Percentiles rank a stretch among this genome's conserved stretches.
phyloP scores from a whole-genome alignment of 2,888 invertebrate genomes.

The Cheilosia variabilis region DNA sequence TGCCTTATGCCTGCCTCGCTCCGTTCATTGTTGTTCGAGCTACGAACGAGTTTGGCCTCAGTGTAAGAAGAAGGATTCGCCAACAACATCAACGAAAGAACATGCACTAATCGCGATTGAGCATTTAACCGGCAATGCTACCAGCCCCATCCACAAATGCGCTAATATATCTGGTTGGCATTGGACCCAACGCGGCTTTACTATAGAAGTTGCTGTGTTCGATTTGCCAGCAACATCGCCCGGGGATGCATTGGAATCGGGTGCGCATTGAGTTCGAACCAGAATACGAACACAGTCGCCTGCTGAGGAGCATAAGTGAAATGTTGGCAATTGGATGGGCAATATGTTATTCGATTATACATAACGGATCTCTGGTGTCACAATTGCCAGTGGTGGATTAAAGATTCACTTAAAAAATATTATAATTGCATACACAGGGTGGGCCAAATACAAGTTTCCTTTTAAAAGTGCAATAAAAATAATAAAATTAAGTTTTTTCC shows the following conservation, averaged over 20 bases:
- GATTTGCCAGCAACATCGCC: conserved; percentile 22
- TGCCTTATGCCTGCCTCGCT: conserved; percentile 19
- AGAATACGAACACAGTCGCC: conserved; percentile 23
- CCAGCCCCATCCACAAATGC: conserved; percentile 25
- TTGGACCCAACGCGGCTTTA: not conserved
- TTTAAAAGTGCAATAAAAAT: no score
- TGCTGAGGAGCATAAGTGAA: conserved; percentile 23
- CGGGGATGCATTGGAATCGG: conserved; percentile 1
- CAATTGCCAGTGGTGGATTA: no score
- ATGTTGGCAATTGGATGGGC: conserved; percentile 28
- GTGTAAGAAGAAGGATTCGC: conserved; percentile 31
- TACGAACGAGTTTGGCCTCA: conserved; percentile 24
- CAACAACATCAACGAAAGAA: conserved; percentile 7
- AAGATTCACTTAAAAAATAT: no score
- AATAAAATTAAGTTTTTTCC: no score
- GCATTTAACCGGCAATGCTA: conserved; percentile 29
- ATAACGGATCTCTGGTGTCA: no score
- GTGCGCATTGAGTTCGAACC: conserved; percentile 11
- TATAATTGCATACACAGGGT: no score
- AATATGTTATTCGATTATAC: no score
- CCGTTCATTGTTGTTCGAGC: conserved; percentile 8
- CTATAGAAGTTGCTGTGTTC: conserved; percentile 12
- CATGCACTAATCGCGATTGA: conserved; percentile 49
- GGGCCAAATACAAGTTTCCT: no score
- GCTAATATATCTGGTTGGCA: conserved; percentile 1